These are phyloP conservation scores for Pachypeltis micranthus DNA, from an alignment of 1,140 invertebrate species.

Conservation along the genomic window DNA sequence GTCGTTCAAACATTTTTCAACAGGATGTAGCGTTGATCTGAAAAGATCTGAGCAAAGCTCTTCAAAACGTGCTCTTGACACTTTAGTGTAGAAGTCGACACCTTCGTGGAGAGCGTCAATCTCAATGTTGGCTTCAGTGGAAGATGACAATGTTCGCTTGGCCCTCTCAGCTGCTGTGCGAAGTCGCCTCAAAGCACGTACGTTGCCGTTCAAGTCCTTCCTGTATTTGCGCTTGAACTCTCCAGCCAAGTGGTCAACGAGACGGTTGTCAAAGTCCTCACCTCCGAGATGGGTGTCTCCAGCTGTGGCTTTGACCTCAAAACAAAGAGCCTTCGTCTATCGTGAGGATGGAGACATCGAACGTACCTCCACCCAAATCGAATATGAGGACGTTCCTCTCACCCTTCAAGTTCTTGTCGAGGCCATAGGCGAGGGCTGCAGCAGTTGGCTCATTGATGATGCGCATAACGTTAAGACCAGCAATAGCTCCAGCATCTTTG, in stretches of 20 bases:
- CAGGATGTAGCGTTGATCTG: slow-evolving; percentile 40
- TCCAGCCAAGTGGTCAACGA: slow-evolving; percentile 64
- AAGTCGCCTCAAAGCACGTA: slow-evolving; percentile 38
- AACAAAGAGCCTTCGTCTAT: slow-evolving; percentile 71
- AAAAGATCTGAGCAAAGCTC: slow-evolving; percentile 74
- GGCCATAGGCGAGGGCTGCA: slow-evolving; percentile 69
- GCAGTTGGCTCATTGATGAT: slow-evolving; percentile 74
- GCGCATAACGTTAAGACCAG: slow-evolving; percentile 66
- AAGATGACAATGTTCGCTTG: slow-evolving; percentile 67
- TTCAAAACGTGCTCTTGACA: slow-evolving; percentile 63
- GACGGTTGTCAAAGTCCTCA: slow-evolving; percentile 65
- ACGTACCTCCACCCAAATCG: slow-evolving; percentile 61
- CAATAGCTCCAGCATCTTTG: slow-evolving; percentile 63
- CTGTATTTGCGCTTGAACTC: slow-evolving; percentile 41
- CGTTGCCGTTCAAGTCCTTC: slow-evolving; percentile 38
- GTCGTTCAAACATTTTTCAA: slow-evolving; percentile 50
- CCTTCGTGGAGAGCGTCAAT: slow-evolving; percentile 59
- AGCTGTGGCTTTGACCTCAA: slow-evolving; percentile 59
- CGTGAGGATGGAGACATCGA: slow-evolving; percentile 76
- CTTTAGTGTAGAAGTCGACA: slow-evolving; percentile 58
- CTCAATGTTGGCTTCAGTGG: slow-evolving; percentile 53
- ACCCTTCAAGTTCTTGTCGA: slow-evolving; percentile 71
- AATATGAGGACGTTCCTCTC: slow-evolving; percentile 62
- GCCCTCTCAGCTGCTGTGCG: slow-evolving; percentile 58
- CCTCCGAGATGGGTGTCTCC: slow-evolving; percentile 67